Evolutionary conservation across 2,113 vertebrate species (phyloP).

Genomic region (Propithecus coquereli): DNA sequence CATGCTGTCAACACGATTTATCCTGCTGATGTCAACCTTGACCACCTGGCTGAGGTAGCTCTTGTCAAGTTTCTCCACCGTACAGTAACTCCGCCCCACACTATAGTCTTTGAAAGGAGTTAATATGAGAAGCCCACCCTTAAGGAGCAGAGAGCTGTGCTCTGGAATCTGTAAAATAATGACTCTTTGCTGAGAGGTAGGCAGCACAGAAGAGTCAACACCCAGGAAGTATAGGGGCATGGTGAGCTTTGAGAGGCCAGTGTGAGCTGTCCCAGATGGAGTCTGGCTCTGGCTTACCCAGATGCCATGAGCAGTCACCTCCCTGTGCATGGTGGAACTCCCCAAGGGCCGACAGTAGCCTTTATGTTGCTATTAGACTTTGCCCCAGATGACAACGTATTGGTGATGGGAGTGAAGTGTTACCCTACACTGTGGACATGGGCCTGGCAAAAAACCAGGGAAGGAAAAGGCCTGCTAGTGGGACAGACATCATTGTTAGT

Average conservation of each 20-base stretch:
- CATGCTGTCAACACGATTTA: fast-evolving
- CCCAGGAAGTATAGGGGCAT: not conserved
- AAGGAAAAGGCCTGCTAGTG: fast-evolving
- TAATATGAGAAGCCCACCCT: not conserved
- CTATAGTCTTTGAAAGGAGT: not conserved
- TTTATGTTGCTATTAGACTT: not conserved
- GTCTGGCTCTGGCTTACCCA: not conserved
- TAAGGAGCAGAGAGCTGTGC: too few relatives aligned
- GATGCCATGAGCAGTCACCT: not conserved
- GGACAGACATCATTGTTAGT: not conserved
- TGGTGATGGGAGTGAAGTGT: not conserved
- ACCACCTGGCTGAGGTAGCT: not conserved
- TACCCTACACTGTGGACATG: not conserved
- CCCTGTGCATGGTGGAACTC: not conserved
- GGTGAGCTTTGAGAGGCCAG: not conserved
- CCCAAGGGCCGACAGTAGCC: not conserved
- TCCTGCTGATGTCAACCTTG: not conserved
- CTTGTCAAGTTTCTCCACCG: not conserved
- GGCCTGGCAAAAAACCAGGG: not conserved
- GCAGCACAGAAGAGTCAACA: fast-evolving
- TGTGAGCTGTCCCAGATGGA: not conserved
- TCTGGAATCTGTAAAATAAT: not conserved
- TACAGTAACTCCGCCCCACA: not conserved
- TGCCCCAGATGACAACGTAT: not conserved
- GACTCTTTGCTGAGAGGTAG: not conserved